Evolutionary conservation across 2,888 invertebrate species (phyloP), one percentile per base, ranked within the genome.

Genomic region (Pristionchus arcanus): DNA sequence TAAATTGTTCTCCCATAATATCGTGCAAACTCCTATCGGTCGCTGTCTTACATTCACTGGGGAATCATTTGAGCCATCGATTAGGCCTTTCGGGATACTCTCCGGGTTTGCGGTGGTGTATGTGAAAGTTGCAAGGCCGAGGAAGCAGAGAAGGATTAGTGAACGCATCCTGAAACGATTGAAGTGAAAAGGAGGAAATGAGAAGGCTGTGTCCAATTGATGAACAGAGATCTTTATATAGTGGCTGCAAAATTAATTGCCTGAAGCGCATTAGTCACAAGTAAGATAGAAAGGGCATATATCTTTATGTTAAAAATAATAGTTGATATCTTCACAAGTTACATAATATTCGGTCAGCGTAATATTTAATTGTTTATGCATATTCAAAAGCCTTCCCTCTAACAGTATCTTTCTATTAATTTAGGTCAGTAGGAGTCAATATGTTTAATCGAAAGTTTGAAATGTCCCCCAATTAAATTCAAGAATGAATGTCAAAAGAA

Each of bases 151-250:
- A 42, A 86, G 4, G 68, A 86, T 15, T 16, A 86, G 37, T 19
- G 42, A 42, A 66, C 86, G 86, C 86, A 86, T 86, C 66, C 53
- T 84, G 59, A n/a, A 59, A 5, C 31, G 37, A 42, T 81, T 13
- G 49, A 81, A 37, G 11, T 25, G 25, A 42, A 42, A 34, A 11
- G 37, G 34, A 37, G 25, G 81, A 81, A 81, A 2, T 16, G 31
- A 77, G 21, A 21, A 25, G 21, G 34, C 19, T 42, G n/a, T 81
- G 49, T 42, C 37, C 2, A 21, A 2, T 81, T 16, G 49, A 81
- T 59, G 55, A 31, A 37, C 9, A 7, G 2, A 21, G 3, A 7
- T 19, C 84, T 84, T 84, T 84, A 63, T 59, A 84, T 84, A 84
- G 31, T 31, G 83, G 49, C n/a, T 21, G 59, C 9, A 19, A 31